Base-by-base conservation (phyloP, 2,888 invertebrate genomes). In the Lasiommata megera region DNA sequence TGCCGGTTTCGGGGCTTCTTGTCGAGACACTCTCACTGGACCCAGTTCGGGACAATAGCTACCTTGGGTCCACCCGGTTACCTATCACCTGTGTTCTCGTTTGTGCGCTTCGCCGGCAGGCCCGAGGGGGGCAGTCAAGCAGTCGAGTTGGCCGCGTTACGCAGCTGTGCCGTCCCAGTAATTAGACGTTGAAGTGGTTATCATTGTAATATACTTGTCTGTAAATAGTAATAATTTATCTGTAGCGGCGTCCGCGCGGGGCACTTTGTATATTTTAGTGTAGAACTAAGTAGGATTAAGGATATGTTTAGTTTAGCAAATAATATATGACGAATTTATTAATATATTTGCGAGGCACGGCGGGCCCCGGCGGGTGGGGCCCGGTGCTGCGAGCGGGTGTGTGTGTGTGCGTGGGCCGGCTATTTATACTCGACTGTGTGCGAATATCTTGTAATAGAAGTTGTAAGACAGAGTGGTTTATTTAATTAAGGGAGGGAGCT, bases 301-400 rank as follows among this genome's bases (percentile, higher is more conserved):
- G 28, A 17, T 11, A 34, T 40, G 9, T 58, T 28, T 58, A 23
- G 23, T 40, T 36, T 17, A 38, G 38, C 36, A 37, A 16, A 38
- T 29, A 40, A 56, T 37, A 36, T 61, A 50, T 56, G 50, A 83
- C 82, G 83, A 83, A 83, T 83, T 83, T 83, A 83, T 76, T 77
- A 79, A 79, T 80, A 77, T 76, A 67, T 66, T 62, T 55, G 57
- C 47, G 37, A 53, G 40, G 54, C n/a, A 54, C 36, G 51, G 31
- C 31, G 28, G 3, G 7, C 3, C 28, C 5, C 3, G 5, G 28
- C 31, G 31, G 9, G 5, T 9, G 31, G 1, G 31, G 5, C 28
- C 28, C 28, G n/a, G n/a, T n/a, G n/a, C n/a, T n/a, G n/a, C n/a
- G n/a, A n/a, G n/a, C n/a, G n/a, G n/a, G n/a, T n/a, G 53, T 44